phyloP scores from a whole-genome alignment of 1,140 invertebrate species.

The Drosophila arizonae region DNA sequence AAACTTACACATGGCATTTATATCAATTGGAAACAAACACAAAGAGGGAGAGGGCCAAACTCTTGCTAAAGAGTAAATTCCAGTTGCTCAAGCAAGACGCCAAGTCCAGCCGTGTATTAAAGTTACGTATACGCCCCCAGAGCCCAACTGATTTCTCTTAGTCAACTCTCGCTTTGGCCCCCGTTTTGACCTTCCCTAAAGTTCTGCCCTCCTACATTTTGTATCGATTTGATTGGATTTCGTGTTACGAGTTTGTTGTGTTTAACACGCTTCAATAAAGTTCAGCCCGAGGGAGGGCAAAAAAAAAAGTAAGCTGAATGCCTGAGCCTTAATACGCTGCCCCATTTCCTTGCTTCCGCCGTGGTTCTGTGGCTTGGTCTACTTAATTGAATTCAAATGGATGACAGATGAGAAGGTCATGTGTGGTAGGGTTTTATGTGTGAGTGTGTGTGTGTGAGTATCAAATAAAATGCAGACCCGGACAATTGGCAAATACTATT shows the following conservation, averaged over 20 bases:
- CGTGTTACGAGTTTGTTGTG: constrained; percentile 63
- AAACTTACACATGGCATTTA: too few species aligned
- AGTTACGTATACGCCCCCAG: constrained; percentile 43
- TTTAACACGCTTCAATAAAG: constrained; percentile 72
- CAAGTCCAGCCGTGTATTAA: constrained; percentile 25
- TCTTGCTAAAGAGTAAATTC: constrained; percentile 29
- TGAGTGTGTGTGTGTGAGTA: constrained; percentile 1
- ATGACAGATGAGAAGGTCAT: constrained; percentile 16
- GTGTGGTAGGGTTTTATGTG: constrained; percentile 13
- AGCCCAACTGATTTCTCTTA: neutral
- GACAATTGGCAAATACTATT: constrained; percentile 14
- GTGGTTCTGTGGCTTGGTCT: constrained; percentile 2
- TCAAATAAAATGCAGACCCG: constrained; percentile 30
- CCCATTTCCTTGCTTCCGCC: constrained; percentile 17
- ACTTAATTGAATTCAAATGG: constrained; percentile 73
- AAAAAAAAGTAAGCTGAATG: constrained; percentile 1
- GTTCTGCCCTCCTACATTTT: constrained; percentile 13
- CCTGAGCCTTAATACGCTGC: constrained; percentile 24
- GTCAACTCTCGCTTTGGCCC: neutral
- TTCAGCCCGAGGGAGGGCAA: constrained; percentile 6
- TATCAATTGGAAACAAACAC: too few species aligned
- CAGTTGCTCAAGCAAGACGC: constrained; percentile 7
- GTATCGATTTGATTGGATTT: constrained; percentile 80
- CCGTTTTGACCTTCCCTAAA: neutral
- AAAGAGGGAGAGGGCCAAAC: too few species aligned